Conservation (phyloP, 2,888 invertebrate species). For the Trissolcus japonicus region DNA sequence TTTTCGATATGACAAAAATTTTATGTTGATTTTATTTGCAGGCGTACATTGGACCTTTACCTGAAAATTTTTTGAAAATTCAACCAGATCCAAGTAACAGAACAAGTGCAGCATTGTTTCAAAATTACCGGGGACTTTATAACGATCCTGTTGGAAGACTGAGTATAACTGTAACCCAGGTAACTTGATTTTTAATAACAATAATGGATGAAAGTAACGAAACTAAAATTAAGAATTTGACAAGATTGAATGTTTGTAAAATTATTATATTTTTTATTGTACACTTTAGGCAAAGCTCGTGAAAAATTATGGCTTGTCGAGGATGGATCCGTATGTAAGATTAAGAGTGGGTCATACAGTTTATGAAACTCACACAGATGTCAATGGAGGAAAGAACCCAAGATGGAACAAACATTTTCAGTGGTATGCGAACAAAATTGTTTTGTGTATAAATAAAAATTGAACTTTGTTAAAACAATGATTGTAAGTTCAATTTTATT, state of each 20-base stretch:
- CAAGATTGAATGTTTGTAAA: too few relatives aligned
- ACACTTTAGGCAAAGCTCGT: slow-evolving; percentile 85
- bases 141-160: slow-evolving; percentile 82
- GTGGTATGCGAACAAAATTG: slow-evolving; percentile 81
- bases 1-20: too few relatives aligned
- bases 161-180: slow-evolving; percentile 90
- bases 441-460: not conserved
- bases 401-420: slow-evolving; percentile 97
- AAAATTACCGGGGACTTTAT: slow-evolving; percentile 78
- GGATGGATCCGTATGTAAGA: slow-evolving; percentile 97
- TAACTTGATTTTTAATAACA: not conserved
- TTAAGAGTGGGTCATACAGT: slow-evolving; percentile 94
- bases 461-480: slow-evolving; percentile 1
- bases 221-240: not conserved
- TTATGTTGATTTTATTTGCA: slow-evolving; percentile 66
- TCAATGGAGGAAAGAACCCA: slow-evolving; percentile 96
- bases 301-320: slow-evolving; percentile 95
- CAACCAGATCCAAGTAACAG: slow-evolving; percentile 85
- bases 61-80: slow-evolving; percentile 84
- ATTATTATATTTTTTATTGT: slow-evolving; percentile 5
- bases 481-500: not conserved
- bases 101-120: slow-evolving; percentile 85
- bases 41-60: slow-evolving; percentile 88
- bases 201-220: not conserved
- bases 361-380: slow-evolving; percentile 96